Conservation (phyloP, 2,888 invertebrate genomes). For the Sminthurinus aureus region DNA sequence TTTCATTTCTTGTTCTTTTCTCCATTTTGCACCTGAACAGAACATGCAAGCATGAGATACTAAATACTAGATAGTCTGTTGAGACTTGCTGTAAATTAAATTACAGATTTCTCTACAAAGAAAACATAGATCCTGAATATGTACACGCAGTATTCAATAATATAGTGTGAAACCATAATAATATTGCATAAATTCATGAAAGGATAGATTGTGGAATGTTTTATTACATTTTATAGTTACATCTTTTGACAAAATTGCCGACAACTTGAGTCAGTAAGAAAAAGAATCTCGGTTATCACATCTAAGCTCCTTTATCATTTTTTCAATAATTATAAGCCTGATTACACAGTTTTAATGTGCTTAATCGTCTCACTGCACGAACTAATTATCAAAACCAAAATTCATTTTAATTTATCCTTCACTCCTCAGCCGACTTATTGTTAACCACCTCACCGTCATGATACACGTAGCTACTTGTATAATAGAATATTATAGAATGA, state of each 20-base stretch:
- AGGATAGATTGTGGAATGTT: neutral
- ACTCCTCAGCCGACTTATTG: no score
- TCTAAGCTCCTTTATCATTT: neutral
- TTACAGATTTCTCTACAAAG: no score
- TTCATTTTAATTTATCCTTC: conserved; percentile 11
- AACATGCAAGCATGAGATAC: no score
- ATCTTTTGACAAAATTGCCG: neutral
- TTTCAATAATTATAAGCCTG: neutral
- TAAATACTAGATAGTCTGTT: no score
- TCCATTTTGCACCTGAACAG: no score
- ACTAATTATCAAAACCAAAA: conserved; percentile 18
- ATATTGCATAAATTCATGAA: neutral
- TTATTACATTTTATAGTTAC: neutral
- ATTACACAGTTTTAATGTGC: conserved; percentile 12
- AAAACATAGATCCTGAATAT: no score
- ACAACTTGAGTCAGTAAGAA: neutral
- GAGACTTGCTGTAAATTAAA: no score
- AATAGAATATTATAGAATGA: no score
- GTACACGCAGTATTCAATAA: no score
- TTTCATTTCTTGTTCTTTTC: no score
- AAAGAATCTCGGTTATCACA: neutral
- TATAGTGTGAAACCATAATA: neutral
- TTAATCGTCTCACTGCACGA: conserved; percentile 13
- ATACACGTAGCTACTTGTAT: no score
- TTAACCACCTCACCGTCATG: no score